Conservation (phyloP, 92 coral and sea anemone genomes). For the Porites lobata region DNA sequence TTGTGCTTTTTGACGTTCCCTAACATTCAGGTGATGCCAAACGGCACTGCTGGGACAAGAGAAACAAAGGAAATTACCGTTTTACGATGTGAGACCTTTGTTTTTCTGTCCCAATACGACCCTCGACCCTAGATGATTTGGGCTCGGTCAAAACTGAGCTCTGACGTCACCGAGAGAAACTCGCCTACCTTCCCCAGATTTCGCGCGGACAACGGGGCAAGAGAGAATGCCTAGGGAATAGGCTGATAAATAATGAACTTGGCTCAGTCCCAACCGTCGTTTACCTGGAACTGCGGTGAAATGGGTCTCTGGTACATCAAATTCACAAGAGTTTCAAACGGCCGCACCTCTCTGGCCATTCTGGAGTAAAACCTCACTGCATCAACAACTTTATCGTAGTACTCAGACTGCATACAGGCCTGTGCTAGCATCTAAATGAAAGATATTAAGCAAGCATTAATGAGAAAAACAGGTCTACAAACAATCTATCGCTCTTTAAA, state of each 20-base stretch:
- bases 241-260: not conserved
- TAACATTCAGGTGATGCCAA: too few species aligned
- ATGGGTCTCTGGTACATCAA: conserved; percentile 85
- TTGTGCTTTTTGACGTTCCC: too few species aligned
- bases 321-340: conserved; percentile 88
- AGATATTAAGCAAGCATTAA: not conserved
- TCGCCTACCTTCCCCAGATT: too few species aligned
- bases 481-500: not conserved
- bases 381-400: conserved; percentile 84
- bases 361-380: conserved; percentile 85
- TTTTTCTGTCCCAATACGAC: too few species aligned
- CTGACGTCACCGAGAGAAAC: too few species aligned
- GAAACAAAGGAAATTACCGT: too few species aligned
- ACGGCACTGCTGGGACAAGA: too few species aligned
- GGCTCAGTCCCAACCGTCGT: not conserved
- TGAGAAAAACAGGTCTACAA: not conserved
- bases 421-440: conserved; percentile 81
- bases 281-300: conserved; percentile 93
- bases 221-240: too few species aligned
- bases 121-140: too few species aligned
- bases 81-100: too few species aligned
- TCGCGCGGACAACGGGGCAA: too few species aligned
- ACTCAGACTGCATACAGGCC: conserved; percentile 87
- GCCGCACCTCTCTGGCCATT: conserved; percentile 80
- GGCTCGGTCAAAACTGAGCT: too few species aligned